These are phyloP conservation scores for Bombyx huttoni DNA, from an alignment of 2,888 invertebrate species.

Conservation along the genomic window DNA sequence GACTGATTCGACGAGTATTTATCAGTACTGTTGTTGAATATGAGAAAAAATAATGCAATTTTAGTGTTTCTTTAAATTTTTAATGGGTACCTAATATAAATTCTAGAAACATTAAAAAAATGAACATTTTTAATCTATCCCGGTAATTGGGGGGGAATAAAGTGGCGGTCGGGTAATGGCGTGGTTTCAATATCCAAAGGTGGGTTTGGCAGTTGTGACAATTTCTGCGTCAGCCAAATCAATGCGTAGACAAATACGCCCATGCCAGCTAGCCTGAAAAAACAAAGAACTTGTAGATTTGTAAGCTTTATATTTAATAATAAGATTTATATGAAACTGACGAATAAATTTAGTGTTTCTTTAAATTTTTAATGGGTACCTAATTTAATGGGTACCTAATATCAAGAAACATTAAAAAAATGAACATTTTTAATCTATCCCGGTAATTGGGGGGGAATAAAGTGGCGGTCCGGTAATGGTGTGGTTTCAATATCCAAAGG, in stretches of 20 bases:
- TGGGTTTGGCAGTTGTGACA: constrained; percentile 32
- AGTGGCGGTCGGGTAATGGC: constrained; percentile 5
- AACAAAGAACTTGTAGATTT: constrained; percentile 1
- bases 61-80: background rate
- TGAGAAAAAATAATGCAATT: too few species aligned
- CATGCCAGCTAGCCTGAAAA: constrained; percentile 26
- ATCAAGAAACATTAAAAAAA: background rate
- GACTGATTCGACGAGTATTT: too few species aligned
- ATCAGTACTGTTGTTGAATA: too few species aligned
- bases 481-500: constrained; percentile 15
- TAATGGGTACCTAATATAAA: background rate
- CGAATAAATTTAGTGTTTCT: background rate
- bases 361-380: background rate
- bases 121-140: constrained; percentile 4
- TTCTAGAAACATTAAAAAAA: background rate
- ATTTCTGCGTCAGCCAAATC: constrained; percentile 35
- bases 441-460: constrained; percentile 7
- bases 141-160: constrained; percentile 7
- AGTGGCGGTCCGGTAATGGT: constrained; percentile 5
- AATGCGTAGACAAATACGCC: constrained; percentile 30
- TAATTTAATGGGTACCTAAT: background rate
- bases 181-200: constrained; percentile 15
- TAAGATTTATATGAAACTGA: too few species aligned
- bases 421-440: constrained; percentile 4
- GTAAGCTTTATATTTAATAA: constrained; percentile 8